Evolutionary conservation across 1,140 invertebrate species (phyloP).

Genomic region (Aphidius ervi): DNA sequence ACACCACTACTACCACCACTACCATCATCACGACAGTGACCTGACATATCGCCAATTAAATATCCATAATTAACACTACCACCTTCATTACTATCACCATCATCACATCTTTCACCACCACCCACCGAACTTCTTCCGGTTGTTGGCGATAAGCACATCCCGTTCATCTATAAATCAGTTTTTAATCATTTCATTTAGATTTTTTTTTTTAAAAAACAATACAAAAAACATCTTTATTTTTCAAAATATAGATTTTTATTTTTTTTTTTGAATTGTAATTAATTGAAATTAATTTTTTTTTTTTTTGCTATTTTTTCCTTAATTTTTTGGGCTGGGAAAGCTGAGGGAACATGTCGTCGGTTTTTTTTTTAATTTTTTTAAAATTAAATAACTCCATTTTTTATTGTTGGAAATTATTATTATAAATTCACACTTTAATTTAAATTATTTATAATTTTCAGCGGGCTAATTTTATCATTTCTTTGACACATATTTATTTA

Average conservation of each 20-base stretch:
- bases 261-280: too few species aligned
- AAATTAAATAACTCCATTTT: too few species aligned
- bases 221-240: too few species aligned
- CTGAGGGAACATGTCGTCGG: too few species aligned
- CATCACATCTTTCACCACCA: conserved; percentile 42
- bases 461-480: conserved; percentile 1
- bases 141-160: conserved; percentile 66
- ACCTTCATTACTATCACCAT: conserved; percentile 42
- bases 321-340: too few species aligned
- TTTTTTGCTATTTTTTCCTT: too few species aligned
- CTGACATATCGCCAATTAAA: conserved; percentile 36
- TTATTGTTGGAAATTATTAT: too few species aligned
- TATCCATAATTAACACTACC: conserved; percentile 30
- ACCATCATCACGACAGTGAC: conserved; percentile 44
- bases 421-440: neutral
- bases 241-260: too few species aligned
- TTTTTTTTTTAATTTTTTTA: neutral
- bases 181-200: conserved; percentile 12
- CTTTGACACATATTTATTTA: neutral
- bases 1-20: conserved; percentile 37
- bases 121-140: conserved; percentile 45
- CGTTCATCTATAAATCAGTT: conserved; percentile 69
- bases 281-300: too few species aligned
- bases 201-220: conserved; percentile 4
- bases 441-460: neutral